Evolutionary conservation across 1,140 invertebrate genomes (phyloP).

Genomic region (Thaumatotibia leucotreta): DNA sequence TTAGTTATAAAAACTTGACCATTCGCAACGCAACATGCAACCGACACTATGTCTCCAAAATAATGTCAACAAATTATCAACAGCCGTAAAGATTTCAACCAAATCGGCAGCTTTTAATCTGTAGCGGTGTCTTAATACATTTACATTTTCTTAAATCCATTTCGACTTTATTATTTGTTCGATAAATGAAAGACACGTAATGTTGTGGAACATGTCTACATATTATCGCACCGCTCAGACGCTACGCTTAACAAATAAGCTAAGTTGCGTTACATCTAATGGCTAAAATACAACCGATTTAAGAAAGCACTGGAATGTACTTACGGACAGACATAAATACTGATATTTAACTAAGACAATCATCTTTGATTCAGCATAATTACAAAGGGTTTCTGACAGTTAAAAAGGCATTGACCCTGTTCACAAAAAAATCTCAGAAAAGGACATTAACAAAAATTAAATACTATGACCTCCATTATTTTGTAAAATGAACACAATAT

Average conservation of each 20-base stretch:
- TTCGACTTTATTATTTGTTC: not conserved
- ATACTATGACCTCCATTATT: too few relatives aligned
- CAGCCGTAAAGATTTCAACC: not conserved
- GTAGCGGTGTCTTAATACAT: not conserved
- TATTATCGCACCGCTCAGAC: not conserved
- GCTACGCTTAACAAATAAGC: not conserved
- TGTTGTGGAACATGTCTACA: not conserved
- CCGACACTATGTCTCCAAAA: conserved; percentile 1
- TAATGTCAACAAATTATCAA: conserved; percentile 11
- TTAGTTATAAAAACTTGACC: not conserved
- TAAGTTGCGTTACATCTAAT: not conserved
- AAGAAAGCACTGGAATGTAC: conserved; percentile 13
- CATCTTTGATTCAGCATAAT: not conserved
- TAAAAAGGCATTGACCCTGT: too few relatives aligned
- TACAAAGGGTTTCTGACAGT: not conserved
- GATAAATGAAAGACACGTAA: not conserved
- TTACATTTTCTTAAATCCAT: not conserved
- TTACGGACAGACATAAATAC: not conserved
- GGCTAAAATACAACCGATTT: conserved; percentile 3
- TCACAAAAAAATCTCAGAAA: too few relatives aligned
- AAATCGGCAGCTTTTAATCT: not conserved
- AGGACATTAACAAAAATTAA: too few relatives aligned
- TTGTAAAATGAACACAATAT: too few relatives aligned
- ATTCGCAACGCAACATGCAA: too few relatives aligned
- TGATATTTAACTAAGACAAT: not conserved